A percentile compares a stretch with the other conserved stretches of the same genome.
phyloP scores from a whole-genome alignment of 2,113 vertebrate genomes.

The Oncorhynchus masou region DNA sequence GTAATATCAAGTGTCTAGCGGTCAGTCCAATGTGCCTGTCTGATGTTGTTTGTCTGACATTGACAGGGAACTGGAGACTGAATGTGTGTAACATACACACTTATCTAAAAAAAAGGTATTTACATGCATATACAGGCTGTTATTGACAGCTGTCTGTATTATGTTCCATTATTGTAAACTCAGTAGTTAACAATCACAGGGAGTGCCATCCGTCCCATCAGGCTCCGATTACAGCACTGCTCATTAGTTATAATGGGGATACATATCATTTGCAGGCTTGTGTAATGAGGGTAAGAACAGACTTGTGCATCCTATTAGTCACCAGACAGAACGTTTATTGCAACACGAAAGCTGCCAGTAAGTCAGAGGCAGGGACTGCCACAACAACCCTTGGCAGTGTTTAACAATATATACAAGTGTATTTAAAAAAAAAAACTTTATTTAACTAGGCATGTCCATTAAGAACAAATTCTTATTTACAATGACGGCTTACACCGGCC shows the following conservation, averaged over 20 bases:
- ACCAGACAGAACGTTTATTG: conserved; percentile 29
- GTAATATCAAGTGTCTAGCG: not conserved
- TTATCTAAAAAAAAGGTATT: not conserved
- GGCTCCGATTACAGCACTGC: conserved; percentile 53
- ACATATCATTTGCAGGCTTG: conserved; percentile 56
- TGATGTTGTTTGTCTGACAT: conserved; percentile 27
- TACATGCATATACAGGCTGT: conserved; percentile 18
- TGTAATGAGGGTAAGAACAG: conserved; percentile 60
- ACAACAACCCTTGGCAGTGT: conserved; percentile 29
- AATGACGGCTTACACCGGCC: no score
- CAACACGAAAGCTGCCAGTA: conserved; percentile 60
- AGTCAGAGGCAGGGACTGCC: conserved; percentile 23
- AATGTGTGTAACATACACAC: not conserved
- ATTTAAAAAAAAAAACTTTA: no score
- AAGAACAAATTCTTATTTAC: no score
- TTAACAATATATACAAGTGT: no score
- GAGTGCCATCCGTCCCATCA: conserved; percentile 8
- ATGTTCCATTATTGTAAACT: conserved; percentile 33
- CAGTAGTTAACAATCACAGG: conserved; percentile 17
- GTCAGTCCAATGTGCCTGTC: conserved; percentile 14
- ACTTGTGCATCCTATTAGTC: conserved; percentile 47
- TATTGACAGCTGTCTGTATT: conserved; percentile 54
- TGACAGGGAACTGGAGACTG: conserved; percentile 39
- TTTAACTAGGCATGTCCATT: no score
- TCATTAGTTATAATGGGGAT: conserved; percentile 67